Conservation (phyloP, 1,140 invertebrate species). For the Trichomalopsis sarcophagae region DNA sequence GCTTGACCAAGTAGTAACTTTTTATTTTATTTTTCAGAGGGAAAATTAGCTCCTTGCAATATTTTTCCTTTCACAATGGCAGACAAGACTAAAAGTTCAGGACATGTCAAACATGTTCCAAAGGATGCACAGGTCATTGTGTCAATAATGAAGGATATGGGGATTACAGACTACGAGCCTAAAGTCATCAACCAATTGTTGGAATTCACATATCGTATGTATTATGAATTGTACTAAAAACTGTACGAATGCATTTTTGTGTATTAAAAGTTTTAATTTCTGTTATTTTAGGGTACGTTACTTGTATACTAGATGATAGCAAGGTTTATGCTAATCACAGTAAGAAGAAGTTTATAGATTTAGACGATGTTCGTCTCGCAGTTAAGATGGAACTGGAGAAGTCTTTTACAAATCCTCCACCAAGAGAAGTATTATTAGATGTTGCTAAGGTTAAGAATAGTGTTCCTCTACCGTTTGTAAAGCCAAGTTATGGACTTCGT, state of each 20-base stretch:
- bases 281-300: constrained; percentile 84
- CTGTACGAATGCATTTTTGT: background rate
- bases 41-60: background rate
- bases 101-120: constrained; percentile 83
- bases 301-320: constrained; percentile 93
- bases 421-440: constrained; percentile 92
- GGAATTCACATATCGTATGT: constrained; percentile 94
- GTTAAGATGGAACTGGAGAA: constrained; percentile 92
- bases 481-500: constrained; percentile 91
- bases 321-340: constrained; percentile 92
- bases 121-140: constrained; percentile 97
- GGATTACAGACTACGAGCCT: constrained; percentile 94
- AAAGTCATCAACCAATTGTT: constrained; percentile 94
- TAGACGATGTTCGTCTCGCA: constrained; percentile 93
- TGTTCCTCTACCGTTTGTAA: constrained; percentile 90
- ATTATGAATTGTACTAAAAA: constrained; percentile 10
- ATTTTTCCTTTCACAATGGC: constrained; percentile 60
- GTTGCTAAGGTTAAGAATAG: constrained; percentile 92
- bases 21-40: background rate
- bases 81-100: constrained; percentile 65
- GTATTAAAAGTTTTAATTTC: constrained; percentile 10
- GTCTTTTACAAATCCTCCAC: constrained; percentile 92
- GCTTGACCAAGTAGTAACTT: background rate
- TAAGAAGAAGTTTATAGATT: constrained; percentile 93
- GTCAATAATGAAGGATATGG: constrained; percentile 96